phyloP scores from a whole-genome alignment of 30 jellyfish, hydroid and myxozoan species.

The Morbakka virulenta region DNA sequence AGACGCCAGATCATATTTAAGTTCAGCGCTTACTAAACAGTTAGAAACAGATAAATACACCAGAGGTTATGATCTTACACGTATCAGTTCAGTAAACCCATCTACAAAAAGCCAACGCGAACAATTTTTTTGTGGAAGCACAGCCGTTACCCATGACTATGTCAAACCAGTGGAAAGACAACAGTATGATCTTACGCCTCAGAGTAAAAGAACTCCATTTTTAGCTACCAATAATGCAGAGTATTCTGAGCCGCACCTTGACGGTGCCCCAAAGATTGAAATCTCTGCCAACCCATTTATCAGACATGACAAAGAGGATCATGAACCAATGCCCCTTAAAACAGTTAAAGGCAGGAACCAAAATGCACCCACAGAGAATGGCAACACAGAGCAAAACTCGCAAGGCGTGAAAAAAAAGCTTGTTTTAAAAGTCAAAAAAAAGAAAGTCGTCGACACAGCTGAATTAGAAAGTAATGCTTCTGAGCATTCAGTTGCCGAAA shows the following conservation, averaged over 20 bases:
- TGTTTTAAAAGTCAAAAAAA: conserved; percentile 52
- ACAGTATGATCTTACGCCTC: neutral
- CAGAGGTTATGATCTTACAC: too few relatives aligned
- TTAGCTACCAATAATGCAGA: neutral
- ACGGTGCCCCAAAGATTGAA: neutral
- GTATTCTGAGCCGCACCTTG: neutral
- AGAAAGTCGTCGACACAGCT: conserved; percentile 9
- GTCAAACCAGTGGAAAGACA: neutral
- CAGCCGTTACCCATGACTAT: too few relatives aligned
- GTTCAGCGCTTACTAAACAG: neutral
- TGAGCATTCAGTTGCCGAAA: too few relatives aligned
- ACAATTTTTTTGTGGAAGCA: too few relatives aligned
- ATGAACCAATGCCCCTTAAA: neutral
- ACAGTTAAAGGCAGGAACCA: neutral
- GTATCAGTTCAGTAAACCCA: neutral
- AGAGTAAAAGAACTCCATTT: neutral
- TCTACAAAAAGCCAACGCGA: neutral
- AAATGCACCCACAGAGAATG: neutral
- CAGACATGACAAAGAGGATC: neutral
- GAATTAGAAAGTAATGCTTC: too few relatives aligned
- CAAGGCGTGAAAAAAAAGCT: conserved; percentile 12
- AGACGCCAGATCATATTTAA: neutral
- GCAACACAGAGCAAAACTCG: neutral
- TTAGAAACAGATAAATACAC: neutral
- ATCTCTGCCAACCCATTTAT: neutral